phyloP scores from a whole-genome alignment of 2,888 invertebrate species.

The Volucella zonaria region DNA sequence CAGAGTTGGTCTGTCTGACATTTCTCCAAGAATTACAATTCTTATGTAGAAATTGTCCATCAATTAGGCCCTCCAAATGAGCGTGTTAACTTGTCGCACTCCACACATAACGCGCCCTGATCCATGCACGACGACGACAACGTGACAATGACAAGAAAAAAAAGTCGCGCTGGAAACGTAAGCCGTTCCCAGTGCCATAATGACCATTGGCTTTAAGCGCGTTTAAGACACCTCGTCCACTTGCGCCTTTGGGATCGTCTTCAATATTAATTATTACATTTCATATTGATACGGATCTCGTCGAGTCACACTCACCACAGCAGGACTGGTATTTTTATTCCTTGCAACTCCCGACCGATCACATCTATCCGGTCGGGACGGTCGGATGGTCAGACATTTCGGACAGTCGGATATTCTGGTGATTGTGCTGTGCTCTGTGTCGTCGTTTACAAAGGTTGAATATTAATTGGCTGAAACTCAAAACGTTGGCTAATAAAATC shows the following conservation, averaged over 20 bases:
- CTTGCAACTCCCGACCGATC: slow-evolving; percentile 38
- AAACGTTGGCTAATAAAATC: slow-evolving; percentile 74
- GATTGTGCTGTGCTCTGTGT: slow-evolving; percentile 37
- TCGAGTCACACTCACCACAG: slow-evolving; percentile 50
- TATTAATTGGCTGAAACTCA: slow-evolving; percentile 74
- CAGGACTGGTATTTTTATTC: slow-evolving; percentile 48
- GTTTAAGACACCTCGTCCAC: slow-evolving; percentile 68
- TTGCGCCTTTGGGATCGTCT: slow-evolving; percentile 52
- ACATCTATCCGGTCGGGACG: slow-evolving; percentile 25
- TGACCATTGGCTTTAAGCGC: slow-evolving; percentile 68
- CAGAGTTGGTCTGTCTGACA: slow-evolving; percentile 45
- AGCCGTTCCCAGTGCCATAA: slow-evolving; percentile 66
- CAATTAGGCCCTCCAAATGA: slow-evolving; percentile 68
- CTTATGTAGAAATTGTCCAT: slow-evolving; percentile 56
- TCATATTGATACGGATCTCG: slow-evolving; percentile 69
- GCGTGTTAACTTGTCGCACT: slow-evolving; percentile 71
- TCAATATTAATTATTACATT: slow-evolving; percentile 74
- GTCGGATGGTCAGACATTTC: not conserved
- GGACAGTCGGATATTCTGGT: too few species aligned
- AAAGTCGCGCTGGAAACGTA: slow-evolving; percentile 62
- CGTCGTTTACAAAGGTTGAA: slow-evolving; percentile 71
- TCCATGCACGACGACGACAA: slow-evolving; percentile 20
- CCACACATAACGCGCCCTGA: slow-evolving; percentile 46
- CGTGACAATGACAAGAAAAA: slow-evolving; percentile 30
- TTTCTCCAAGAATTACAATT: slow-evolving; percentile 63